Base-by-base conservation (phyloP, 2,888 invertebrate genomes). In the Ennomos erosarius region DNA sequence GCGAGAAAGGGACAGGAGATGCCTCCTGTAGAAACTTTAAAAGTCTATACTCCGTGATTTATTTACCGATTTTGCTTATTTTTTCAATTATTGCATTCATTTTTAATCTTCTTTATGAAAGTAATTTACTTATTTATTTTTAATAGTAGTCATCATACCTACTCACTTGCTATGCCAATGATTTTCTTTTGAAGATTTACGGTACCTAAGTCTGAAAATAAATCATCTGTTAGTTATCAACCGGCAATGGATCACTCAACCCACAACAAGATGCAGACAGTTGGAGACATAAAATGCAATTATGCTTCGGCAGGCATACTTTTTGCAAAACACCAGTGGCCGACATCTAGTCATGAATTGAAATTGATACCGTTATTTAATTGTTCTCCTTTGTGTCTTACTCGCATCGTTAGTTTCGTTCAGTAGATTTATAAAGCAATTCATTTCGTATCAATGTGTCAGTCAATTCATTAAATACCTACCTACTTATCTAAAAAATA, bases 251-350 rank as follows among this genome's bases (percentile, higher is more conserved):
- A 48, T 33, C 43, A 33, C 42, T 3, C 42, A 37, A 36, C 46
- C n/a, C 37, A 42, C 40, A 53, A 54, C 33, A 46, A 42, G 40
- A 46, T 42, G 48, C 16, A 16, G 16, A 16, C 16, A 16, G 16
- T 26, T 33, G 42, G 36, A 42, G 42, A 48, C 53, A 13, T 38
- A 34, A 45, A 44, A 45, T 56, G 45, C 36, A 57, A 56, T 56
- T 49, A 49, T 16, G n/a, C 56, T 40, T 37, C 57, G 42, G 10
- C 39, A 48, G 43, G 10, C 43, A 39, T 13, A 35, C 40, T 63
- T 71, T 71, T 72, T 68, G 62, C 51, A 46, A 62, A 69, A 62
- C 49, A 39, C 54, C 51, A 42, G 50, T 50, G 58, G 55, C 64
- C 55, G 58, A 47, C 42, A 56, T 67, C 66, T 53, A 62, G 44